Percentiles rank a stretch among this genome's conserved stretches.
Evolutionary conservation across 2,113 vertebrate species (phyloP).

Genomic region (Hyaena hyaena): DNA sequence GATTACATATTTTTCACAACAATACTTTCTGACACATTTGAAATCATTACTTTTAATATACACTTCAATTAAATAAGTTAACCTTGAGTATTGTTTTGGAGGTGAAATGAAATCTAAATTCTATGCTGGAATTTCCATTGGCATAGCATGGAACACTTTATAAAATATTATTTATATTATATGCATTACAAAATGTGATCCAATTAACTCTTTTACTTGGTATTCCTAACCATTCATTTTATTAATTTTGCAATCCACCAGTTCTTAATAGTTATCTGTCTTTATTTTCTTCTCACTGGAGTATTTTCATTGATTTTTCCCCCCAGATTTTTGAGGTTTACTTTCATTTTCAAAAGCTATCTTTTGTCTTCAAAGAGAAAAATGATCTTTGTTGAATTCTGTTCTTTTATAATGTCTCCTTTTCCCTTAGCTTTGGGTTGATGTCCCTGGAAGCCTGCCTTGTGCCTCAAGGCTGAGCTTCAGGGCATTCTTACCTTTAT

Average conservation of each 20-base stretch:
- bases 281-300: background rate
- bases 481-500: background rate
- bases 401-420: background rate
- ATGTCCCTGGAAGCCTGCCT: background rate
- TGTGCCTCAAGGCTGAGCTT: background rate
- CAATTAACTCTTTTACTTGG: background rate
- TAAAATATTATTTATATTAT: background rate
- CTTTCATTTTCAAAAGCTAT: background rate
- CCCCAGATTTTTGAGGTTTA: background rate
- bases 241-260: background rate
- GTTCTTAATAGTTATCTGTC: background rate
- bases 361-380: conserved; percentile 5
- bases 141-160: background rate
- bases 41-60: background rate
- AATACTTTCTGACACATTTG: background rate
- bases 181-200: background rate
- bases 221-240: background rate
- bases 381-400: background rate
- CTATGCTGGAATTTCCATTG: background rate
- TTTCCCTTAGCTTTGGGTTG: background rate
- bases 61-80: conserved; percentile 4
- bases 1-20: background rate
- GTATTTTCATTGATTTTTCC: background rate
- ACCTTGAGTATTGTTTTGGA: background rate
- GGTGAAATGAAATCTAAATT: background rate